Evolutionary conservation across 2,888 invertebrate genomes (phyloP).

Genomic region (Phyllotreta striolata): DNA sequence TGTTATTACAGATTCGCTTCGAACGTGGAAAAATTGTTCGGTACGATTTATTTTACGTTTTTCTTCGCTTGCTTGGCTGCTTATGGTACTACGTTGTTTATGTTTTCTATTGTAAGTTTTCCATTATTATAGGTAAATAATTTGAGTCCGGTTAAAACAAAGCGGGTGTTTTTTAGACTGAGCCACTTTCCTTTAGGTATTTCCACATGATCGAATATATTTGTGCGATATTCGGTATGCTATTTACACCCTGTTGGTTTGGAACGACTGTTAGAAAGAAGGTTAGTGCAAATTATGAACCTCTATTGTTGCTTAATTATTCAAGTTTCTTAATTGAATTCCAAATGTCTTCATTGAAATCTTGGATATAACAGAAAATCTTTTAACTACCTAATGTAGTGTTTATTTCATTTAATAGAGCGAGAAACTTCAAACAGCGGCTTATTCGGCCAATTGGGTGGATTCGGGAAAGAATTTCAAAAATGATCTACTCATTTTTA

Average conservation of each 20-base stretch:
- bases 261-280: background rate
- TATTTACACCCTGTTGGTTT: constrained; percentile 15
- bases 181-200: constrained; percentile 2
- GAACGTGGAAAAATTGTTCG: constrained; percentile 4
- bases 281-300: constrained; percentile 1
- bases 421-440: constrained; percentile 15
- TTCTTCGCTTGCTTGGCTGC: constrained; percentile 5
- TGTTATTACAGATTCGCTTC: constrained; percentile 4
- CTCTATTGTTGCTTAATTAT: background rate
- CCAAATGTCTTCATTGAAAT: background rate
- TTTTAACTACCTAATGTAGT: background rate
- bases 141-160: background rate
- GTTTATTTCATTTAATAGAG: constrained; percentile 14
- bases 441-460: constrained; percentile 18
- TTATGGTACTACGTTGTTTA: background rate
- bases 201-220: constrained; percentile 14
- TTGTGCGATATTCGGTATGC: constrained; percentile 9
- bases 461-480: constrained; percentile 17
- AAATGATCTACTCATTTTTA: constrained; percentile 21
- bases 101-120: constrained; percentile 14
- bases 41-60: constrained; percentile 11
- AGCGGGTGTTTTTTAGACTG: background rate
- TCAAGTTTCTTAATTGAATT: too few relatives aligned
- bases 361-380: background rate
- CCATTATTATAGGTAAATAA: background rate